Evolutionary conservation across 2,113 vertebrate species (phyloP).

Genomic region (Calidris pugnax): DNA sequence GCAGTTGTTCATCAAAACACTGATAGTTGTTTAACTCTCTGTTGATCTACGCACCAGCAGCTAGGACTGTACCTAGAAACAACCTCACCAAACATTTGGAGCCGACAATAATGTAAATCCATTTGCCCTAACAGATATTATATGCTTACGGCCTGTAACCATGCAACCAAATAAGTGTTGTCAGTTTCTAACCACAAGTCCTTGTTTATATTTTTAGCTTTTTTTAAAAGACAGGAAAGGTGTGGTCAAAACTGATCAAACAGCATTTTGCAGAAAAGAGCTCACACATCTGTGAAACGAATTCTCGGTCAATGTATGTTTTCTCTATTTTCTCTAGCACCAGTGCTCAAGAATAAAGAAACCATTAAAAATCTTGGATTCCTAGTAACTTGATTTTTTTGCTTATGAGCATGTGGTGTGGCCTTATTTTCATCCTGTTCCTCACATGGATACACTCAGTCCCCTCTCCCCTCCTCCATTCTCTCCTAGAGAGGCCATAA

Average conservation of each 20-base stretch:
- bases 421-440: neutral
- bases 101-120: neutral
- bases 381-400: neutral
- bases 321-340: conserved; percentile 17
- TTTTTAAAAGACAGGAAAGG: conserved; percentile 61
- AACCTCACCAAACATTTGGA: neutral
- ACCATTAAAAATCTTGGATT: neutral
- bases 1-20: neutral
- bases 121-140: neutral
- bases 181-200: conserved; percentile 45
- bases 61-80: neutral
- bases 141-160: conserved; percentile 44
- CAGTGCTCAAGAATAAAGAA: neutral
- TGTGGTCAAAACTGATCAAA: conserved; percentile 60
- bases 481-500: neutral
- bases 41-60: neutral
- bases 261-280: neutral
- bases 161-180: conserved; percentile 56
- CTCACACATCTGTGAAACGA: conserved; percentile 42
- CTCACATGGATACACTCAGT: neutral
- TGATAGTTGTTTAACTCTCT: neutral
- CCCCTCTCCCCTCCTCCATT: neutral
- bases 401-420: neutral
- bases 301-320: neutral
- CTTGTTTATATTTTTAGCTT: conserved; percentile 44